Conservation (phyloP, 2,888 invertebrate genomes). For the Chesias legatella region DNA sequence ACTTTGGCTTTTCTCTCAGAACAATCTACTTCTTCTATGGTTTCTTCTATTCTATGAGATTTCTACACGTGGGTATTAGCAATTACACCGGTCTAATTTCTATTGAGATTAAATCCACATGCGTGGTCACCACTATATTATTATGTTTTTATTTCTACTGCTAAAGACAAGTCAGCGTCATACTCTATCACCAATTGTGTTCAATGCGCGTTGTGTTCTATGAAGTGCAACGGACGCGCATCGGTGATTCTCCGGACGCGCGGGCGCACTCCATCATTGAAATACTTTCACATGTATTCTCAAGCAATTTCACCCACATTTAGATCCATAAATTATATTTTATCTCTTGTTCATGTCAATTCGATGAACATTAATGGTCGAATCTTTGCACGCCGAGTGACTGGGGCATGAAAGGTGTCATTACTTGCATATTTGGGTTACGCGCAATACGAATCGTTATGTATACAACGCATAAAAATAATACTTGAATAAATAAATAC, state of each 20-base stretch:
- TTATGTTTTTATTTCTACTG: constrained; percentile 20
- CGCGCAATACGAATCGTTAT: too few relatives aligned
- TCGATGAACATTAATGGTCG: constrained; percentile 10
- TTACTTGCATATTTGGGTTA: too few relatives aligned
- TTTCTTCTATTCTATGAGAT: too few relatives aligned
- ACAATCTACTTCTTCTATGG: too few relatives aligned
- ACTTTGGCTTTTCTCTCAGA: too few relatives aligned
- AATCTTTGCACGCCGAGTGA: constrained; percentile 17
- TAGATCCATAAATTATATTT: constrained; percentile 36
- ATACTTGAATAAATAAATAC: too few relatives aligned
- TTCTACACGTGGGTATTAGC: too few relatives aligned
- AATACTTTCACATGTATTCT: constrained; percentile 66
- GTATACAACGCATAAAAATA: too few relatives aligned
- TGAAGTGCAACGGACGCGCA: constrained; percentile 58
- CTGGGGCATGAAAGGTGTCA: too few relatives aligned
- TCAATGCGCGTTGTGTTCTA: constrained; percentile 36
- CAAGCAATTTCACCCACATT: constrained; percentile 61
- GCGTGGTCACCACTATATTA: constrained; percentile 11
- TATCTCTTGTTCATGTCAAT: constrained; percentile 25
- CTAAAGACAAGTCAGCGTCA: constrained; percentile 25
- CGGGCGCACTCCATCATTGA: constrained; percentile 36
- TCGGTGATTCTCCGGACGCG: constrained; percentile 40
- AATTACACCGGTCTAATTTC: constrained; percentile 15
- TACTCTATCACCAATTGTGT: constrained; percentile 29
- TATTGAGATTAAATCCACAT: constrained; percentile 8